Percentiles rank a stretch among this genome's conserved stretches.
Conservation (phyloP, 1,140 invertebrate species). For the Dendrolimus punctatus region DNA sequence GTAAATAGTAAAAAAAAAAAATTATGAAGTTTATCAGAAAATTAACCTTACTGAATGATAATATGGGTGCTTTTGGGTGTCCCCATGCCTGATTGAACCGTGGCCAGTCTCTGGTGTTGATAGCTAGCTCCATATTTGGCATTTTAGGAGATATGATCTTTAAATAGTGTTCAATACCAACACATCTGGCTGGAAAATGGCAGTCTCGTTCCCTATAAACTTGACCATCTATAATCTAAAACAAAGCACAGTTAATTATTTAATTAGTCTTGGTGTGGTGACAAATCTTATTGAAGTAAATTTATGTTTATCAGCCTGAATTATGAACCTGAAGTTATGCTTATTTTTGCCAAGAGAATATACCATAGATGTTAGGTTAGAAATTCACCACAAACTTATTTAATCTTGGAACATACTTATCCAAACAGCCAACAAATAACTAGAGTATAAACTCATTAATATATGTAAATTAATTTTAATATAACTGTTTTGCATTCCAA, state of each 20-base stretch:
- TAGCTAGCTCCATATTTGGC: slow-evolving; percentile 88
- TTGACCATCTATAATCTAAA: slow-evolving; percentile 79
- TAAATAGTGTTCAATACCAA: slow-evolving; percentile 93
- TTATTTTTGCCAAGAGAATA: no score
- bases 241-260: neutral
- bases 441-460: no score
- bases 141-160: slow-evolving; percentile 76
- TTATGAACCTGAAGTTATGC: no score
- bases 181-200: slow-evolving; percentile 93
- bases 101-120: slow-evolving; percentile 96
- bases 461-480: no score
- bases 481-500: no score
- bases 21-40: slow-evolving; percentile 2
- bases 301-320: no score
- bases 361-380: no score
- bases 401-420: no score
- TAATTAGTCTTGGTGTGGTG: no score
- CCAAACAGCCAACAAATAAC: no score
- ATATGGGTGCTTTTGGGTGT: slow-evolving; percentile 79
- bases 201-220: slow-evolving; percentile 89
- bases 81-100: slow-evolving; percentile 81
- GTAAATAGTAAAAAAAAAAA: slow-evolving; percentile 6
- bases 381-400: no score
- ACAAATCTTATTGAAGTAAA: no score
- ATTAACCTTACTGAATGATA: slow-evolving; percentile 95